Percentiles rank a stretch among this genome's conserved stretches.
Conservation (phyloP, 2,113 vertebrate species). For the Arizona elegans region DNA sequence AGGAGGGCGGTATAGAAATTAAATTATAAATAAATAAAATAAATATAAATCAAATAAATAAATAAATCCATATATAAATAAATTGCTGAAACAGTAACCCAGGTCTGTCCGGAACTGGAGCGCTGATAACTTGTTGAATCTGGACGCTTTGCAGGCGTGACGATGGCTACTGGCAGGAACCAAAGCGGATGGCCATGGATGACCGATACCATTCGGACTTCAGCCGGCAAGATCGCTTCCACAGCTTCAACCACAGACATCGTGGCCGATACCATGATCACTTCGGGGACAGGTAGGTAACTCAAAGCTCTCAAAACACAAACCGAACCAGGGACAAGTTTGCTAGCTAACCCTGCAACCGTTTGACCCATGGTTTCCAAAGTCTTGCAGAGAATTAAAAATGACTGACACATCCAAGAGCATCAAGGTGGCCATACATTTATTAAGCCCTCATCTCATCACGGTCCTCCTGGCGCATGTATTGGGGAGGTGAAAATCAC, state of each 20-base stretch:
- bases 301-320: rapidly evolving
- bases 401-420: background rate
- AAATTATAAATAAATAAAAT: too few species aligned
- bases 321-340: background rate
- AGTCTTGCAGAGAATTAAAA: background rate
- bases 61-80: background rate
- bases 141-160: constrained; percentile 73
- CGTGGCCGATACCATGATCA: constrained; percentile 86
- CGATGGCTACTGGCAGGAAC: constrained; percentile 80
- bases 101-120: background rate
- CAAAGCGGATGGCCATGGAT: constrained; percentile 82
- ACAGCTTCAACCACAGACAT: constrained; percentile 89
- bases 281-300: constrained; percentile 74
- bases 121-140: rapidly evolving
- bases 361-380: background rate
- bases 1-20: too few species aligned
- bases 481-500: background rate
- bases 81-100: background rate
- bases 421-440: background rate
- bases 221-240: constrained; percentile 82
- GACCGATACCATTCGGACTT: constrained; percentile 84
- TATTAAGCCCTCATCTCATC: background rate
- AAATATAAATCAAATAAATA: background rate
- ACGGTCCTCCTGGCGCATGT: background rate
- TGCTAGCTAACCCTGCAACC: background rate